Evolutionary conservation across 2,797 vertebrate genomes (phyloP).

Genomic region (Cossypha caffra): DNA sequence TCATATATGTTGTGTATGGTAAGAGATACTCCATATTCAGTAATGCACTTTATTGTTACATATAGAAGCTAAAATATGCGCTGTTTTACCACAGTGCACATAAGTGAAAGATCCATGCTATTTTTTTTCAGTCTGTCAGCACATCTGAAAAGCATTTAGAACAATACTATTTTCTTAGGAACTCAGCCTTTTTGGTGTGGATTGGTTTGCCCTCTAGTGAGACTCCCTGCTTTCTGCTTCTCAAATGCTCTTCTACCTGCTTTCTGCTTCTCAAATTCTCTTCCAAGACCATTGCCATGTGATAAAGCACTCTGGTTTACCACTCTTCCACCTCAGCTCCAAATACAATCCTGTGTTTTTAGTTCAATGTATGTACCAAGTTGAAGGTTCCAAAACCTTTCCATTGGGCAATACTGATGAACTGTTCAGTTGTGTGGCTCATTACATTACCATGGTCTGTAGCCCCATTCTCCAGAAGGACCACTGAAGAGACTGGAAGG

Average conservation of each 20-base stretch:
- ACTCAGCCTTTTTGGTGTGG: not conserved
- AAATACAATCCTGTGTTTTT: not conserved
- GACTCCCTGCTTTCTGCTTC: not conserved
- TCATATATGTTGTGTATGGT: not conserved
- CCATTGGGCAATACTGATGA: fast-evolving
- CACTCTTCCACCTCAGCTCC: not conserved
- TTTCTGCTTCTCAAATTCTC: not conserved
- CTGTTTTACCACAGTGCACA: not conserved
- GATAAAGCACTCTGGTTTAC: not conserved
- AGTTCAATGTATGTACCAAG: not conserved
- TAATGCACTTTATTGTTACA: not conserved
- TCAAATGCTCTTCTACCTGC: not conserved
- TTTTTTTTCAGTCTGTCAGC: not conserved
- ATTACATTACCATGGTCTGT: not conserved
- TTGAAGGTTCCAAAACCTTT: not conserved
- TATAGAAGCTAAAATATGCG: not conserved
- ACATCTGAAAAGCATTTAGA: not conserved
- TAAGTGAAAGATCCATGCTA: not conserved
- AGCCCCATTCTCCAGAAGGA: not conserved
- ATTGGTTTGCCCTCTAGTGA: not conserved
- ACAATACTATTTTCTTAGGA: not conserved
- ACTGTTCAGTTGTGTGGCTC: not conserved
- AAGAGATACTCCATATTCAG: not conserved
- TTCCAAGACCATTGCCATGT: not conserved
- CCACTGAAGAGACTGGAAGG: not conserved